Conservation (phyloP, 2,888 invertebrate genomes). For the Platycheirus albimanus region DNA sequence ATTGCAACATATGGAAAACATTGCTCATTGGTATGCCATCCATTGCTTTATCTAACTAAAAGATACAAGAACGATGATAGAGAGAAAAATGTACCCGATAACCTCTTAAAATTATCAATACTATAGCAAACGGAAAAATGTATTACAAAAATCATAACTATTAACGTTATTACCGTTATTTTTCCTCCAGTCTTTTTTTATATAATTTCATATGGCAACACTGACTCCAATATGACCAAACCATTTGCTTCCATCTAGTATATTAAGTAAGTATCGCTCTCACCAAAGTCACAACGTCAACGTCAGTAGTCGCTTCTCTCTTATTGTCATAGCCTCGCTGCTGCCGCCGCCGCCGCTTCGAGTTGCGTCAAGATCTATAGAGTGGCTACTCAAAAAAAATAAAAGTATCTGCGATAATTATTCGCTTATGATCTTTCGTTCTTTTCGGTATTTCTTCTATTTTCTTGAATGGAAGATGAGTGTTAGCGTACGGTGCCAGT, state of each 20-base stretch:
- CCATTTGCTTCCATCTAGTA: slow-evolving; percentile 4
- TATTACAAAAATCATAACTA: no score
- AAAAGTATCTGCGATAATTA: slow-evolving; percentile 66
- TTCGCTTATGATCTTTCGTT: slow-evolving; percentile 68
- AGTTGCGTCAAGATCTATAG: slow-evolving; percentile 37
- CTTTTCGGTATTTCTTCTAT: slow-evolving; percentile 55
- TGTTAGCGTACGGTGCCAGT: slow-evolving; percentile 49
- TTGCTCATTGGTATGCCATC: no score
- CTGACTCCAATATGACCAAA: background rate
- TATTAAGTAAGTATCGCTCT: slow-evolving; percentile 38
- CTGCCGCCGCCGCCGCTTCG: slow-evolving; percentile 8
- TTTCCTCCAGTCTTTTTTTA: no score
- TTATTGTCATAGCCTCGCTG: slow-evolving; percentile 41
- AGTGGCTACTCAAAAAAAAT: slow-evolving; percentile 39
- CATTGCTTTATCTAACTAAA: no score
- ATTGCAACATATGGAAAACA: no score
- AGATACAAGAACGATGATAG: no score
- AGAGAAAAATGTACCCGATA: no score
- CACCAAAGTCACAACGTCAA: slow-evolving; percentile 21
- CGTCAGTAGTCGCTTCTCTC: slow-evolving; percentile 46
- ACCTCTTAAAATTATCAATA: no score
- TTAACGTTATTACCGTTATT: no score
- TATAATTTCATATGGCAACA: slow-evolving; percentile 1
- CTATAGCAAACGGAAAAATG: no score
- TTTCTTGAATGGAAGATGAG: slow-evolving; percentile 57